phyloP scores from a whole-genome alignment of 2,888 invertebrate genomes.

The Troides helena region DNA sequence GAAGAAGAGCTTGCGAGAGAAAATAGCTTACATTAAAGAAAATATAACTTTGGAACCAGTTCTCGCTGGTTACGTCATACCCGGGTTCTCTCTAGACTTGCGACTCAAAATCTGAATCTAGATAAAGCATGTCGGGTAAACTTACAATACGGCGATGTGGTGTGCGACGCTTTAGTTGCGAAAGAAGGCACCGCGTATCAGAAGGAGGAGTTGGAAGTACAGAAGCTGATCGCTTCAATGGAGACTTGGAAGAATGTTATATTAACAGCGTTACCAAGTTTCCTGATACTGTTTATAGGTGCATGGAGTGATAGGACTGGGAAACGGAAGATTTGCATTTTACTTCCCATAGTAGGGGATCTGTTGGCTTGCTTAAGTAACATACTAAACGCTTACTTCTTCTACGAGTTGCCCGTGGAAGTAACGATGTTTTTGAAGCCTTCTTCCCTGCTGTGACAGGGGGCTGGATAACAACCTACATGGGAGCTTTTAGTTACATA shows the following conservation, averaged over 20 bases:
- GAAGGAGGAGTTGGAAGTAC: constrained; percentile 81
- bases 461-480: constrained; percentile 77
- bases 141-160: constrained; percentile 82
- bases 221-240: constrained; percentile 77
- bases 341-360: constrained; percentile 79
- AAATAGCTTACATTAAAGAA: constrained; percentile 66
- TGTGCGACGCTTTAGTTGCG: constrained; percentile 87
- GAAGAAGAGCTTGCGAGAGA: constrained; percentile 64
- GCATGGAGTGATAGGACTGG: constrained; percentile 82
- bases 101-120: constrained; percentile 90
- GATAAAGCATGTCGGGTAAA: constrained; percentile 93
- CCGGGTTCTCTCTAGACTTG: constrained; percentile 84
- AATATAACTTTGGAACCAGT: constrained; percentile 85
- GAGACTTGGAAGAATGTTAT: constrained; percentile 78
- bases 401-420: constrained; percentile 76
- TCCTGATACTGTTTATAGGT: constrained; percentile 79
- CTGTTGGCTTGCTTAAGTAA: constrained; percentile 71
- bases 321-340: constrained; percentile 78
- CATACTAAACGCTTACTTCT: constrained; percentile 75
- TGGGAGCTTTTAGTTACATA: constrained; percentile 82
- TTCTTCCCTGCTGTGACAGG: constrained; percentile 77
- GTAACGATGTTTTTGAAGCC: constrained; percentile 75
- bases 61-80: constrained; percentile 82
- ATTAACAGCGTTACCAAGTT: constrained; percentile 75
- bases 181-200: constrained; percentile 84